Evolutionary conservation across 1,140 invertebrate species (phyloP), one percentile per base, ranked within the genome.

Genomic region (Drepana arcuata): DNA sequence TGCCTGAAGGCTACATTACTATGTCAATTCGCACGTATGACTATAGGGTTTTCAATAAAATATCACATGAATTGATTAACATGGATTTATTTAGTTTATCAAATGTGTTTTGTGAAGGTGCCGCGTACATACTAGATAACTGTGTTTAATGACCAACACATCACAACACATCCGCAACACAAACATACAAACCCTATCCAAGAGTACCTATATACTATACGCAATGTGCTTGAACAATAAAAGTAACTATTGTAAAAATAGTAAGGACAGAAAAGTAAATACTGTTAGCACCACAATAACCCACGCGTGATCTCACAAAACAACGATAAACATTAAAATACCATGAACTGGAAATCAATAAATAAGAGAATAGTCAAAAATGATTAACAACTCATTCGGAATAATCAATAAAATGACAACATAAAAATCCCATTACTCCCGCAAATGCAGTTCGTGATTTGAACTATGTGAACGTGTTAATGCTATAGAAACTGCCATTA

Each of bases 41-140:
- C n/a, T n/a, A n/a, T n/a, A n/a, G n/a, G n/a, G n/a, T n/a, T n/a
- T n/a, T n/a, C n/a, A n/a, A n/a, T n/a, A n/a, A n/a, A n/a, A n/a
- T n/a, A n/a, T n/a, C n/a, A n/a, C n/a, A n/a, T n/a, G n/a, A n/a
- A n/a, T n/a, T n/a, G 63, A 77, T 72, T 80, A 75, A 80, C 71
- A 78, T 80, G 71, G 53, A 61, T 77, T 80, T 80, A 77, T 77
- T 80, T 63, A 69, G 58, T 65, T 71, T 66, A 77, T 68, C 72
- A 77, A 71, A 74, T 66, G 54, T 68, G 62, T 74, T 65, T 66
- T 56, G 70, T 77, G 70, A 67, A 46, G 63, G 69, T 80, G 70
- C 63, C 41, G 39, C 51, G 51, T 67, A 64, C 54, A 64, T 67
- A 64, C 66, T 75, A 67, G 9, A 70, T 57, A 75, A 64, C 36